Evolutionary conservation across 2,113 vertebrate genomes (phyloP), one percentile per base, ranked within the genome.

Genomic region (Ailurus styani): DNA sequence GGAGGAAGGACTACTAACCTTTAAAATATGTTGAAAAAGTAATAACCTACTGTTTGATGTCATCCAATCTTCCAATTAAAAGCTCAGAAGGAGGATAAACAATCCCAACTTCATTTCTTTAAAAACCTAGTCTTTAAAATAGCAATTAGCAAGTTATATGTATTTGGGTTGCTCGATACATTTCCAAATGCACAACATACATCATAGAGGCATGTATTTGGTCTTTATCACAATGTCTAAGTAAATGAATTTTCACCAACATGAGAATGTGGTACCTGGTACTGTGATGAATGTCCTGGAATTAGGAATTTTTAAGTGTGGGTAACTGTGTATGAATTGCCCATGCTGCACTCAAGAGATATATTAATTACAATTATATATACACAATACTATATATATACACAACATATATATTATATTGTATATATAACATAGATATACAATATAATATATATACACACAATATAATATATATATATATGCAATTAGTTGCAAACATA

Each of bases 91-190:
- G 3, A 87, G 13, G 31, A 31, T 37, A 95, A 92, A 87, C 34
- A 78, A 97, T 34, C 14, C 31, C 18, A 95, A 21, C 29, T 92
- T 93, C 17, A 83, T 47, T 90, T 97, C 50, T 85, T 96, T 37
- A 23, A 66, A 87, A 84, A 45, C 8, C 1, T 7, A 55, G 42
- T 23, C 55, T 75, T 91, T 68, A 68, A 95, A 90, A 94, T 79
- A 87, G 13, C 64, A 66, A 31, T 79, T 84, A 87, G 10, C 29
- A 52, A 68, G 27, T 64, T 86, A 37, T 45, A 37, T 72, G 64
- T n/a, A 68, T 84, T 57, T 66, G 40, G 2, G 14, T 89, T 54
- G 62, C 23, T 93, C 42, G 87, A 1, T 81, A 75, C 3, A 50
- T 87, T 73, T 91, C 5, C 15, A 78, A 93, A 70, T 79, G 11